Conservation (phyloP, 2,113 vertebrate species). For the Myxocyprinus asiaticus region DNA sequence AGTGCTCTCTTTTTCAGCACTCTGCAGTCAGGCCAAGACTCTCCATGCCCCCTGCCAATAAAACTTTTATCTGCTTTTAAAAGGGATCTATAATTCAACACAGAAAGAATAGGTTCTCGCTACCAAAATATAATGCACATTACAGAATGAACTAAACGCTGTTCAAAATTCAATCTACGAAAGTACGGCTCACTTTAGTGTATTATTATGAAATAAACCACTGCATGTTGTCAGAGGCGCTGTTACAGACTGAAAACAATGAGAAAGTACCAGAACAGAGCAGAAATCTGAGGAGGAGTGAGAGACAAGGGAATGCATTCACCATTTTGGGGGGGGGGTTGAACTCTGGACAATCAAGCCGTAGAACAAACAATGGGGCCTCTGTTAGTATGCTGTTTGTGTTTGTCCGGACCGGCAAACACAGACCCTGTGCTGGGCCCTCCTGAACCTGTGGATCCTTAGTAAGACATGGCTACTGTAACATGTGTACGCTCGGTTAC, state of each 20-base stretch:
- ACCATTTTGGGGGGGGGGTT: slow-evolving; percentile 51
- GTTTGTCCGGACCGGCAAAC: slow-evolving; percentile 61
- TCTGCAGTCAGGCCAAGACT: slow-evolving; percentile 61
- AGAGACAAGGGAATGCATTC: slow-evolving; percentile 10
- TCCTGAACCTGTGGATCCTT: slow-evolving; percentile 46
- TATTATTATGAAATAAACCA: too few species aligned
- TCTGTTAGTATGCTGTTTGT: slow-evolving; percentile 77
- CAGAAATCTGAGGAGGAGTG: slow-evolving; percentile 31
- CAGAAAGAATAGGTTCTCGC: slow-evolving; percentile 67
- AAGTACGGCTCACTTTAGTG: too few species aligned
- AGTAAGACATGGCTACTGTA: slow-evolving; percentile 40
- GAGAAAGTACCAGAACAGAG: not conserved
- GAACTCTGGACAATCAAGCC: slow-evolving; percentile 65
- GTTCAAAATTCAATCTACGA: not conserved
- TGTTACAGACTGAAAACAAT: slow-evolving; percentile 4
- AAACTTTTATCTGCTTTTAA: slow-evolving; percentile 78
- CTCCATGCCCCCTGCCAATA: slow-evolving; percentile 69
- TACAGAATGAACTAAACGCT: not conserved
- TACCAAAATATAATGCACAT: slow-evolving; percentile 63
- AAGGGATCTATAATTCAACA: slow-evolving; percentile 75
- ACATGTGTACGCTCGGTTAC: slow-evolving; percentile 23
- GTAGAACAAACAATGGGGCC: slow-evolving; percentile 71
- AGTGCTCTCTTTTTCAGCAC: slow-evolving; percentile 73
- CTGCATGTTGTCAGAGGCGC: too few species aligned
- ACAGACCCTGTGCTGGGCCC: slow-evolving; percentile 50